Evolutionary conservation across 2,888 invertebrate species (phyloP).

Genomic region (Zaprionus obscuricornis): DNA sequence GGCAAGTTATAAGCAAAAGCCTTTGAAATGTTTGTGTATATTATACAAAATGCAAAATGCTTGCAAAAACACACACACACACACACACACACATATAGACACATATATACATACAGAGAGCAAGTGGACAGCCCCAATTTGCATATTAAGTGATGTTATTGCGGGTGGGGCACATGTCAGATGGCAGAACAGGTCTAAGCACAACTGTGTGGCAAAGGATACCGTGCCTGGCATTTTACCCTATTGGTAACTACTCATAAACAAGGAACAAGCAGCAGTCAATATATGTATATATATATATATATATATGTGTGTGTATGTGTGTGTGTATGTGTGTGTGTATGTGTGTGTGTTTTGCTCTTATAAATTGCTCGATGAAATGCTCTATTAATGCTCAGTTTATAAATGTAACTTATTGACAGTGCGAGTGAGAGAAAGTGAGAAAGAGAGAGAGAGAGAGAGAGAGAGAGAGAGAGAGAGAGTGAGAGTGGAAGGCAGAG

Average conservation of each 20-base stretch:
- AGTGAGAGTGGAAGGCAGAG: too few species aligned
- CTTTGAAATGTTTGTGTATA: slow-evolving; percentile 36
- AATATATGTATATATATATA: not conserved
- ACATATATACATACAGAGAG: not conserved
- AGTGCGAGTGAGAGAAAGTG: too few species aligned
- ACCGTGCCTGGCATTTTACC: not conserved
- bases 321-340: slow-evolving; percentile 2
- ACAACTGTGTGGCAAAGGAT: too few species aligned
- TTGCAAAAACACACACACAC: too few species aligned
- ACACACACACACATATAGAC: too few species aligned
- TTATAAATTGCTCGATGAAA: slow-evolving; percentile 32
- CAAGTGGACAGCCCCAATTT: slow-evolving; percentile 49
- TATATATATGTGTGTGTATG: slow-evolving; percentile 5
- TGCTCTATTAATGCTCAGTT: slow-evolving; percentile 26
- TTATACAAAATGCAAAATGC: slow-evolving; percentile 46
- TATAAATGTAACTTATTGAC: slow-evolving; percentile 17
- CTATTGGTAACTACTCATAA: slow-evolving; percentile 13
- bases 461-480: not conserved
- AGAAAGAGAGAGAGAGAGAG: too few species aligned
- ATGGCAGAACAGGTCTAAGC: too few species aligned
- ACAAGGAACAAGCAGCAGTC: slow-evolving; percentile 9
- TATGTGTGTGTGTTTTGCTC: not conserved
- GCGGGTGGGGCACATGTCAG: slow-evolving; percentile 17
- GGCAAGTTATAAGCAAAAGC: slow-evolving; percentile 25
- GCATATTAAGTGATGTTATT: slow-evolving; percentile 52